phyloP scores from a whole-genome alignment of 2,797 vertebrate genomes.

The Poeciliopsis gracilis region DNA sequence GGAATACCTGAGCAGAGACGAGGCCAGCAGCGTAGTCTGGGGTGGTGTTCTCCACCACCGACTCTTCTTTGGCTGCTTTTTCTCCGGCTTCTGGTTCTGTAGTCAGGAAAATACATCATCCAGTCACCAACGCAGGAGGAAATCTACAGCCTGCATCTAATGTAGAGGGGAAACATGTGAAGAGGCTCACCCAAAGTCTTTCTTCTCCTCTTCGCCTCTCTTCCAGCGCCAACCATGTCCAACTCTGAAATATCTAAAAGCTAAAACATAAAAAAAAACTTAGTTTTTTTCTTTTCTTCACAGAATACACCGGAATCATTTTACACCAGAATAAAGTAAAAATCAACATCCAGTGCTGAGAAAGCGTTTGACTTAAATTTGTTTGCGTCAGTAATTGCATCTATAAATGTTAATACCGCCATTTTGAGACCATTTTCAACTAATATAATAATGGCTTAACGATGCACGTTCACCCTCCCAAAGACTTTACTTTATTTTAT shows the following conservation, averaged over 20 bases:
- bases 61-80: constrained; percentile 94
- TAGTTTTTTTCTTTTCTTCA: background rate
- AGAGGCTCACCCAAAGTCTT: constrained; percentile 89
- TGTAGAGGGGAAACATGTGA: background rate
- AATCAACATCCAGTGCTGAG: too few relatives aligned
- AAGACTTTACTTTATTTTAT: too few relatives aligned
- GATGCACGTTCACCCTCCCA: too few relatives aligned
- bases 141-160: background rate
- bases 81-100: constrained; percentile 91
- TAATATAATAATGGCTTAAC: too few relatives aligned
- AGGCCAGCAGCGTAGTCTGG: constrained; percentile 97
- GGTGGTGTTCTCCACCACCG: constrained; percentile 93
- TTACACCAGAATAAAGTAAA: background rate
- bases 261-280: constrained; percentile 64
- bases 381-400: too few relatives aligned
- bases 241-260: constrained; percentile 93
- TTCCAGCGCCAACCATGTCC: constrained; percentile 91
- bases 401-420: too few relatives aligned
- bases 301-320: background rate
- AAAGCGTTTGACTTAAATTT: background rate
- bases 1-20: constrained; percentile 92
- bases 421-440: too few relatives aligned
- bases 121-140: background rate
- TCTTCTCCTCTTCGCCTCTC: constrained; percentile 95
- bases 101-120: background rate